Percentiles rank a stretch among this genome's conserved stretches.
Conservation (phyloP, 1,140 invertebrate genomes). For the Pristionchus pacificus region DNA sequence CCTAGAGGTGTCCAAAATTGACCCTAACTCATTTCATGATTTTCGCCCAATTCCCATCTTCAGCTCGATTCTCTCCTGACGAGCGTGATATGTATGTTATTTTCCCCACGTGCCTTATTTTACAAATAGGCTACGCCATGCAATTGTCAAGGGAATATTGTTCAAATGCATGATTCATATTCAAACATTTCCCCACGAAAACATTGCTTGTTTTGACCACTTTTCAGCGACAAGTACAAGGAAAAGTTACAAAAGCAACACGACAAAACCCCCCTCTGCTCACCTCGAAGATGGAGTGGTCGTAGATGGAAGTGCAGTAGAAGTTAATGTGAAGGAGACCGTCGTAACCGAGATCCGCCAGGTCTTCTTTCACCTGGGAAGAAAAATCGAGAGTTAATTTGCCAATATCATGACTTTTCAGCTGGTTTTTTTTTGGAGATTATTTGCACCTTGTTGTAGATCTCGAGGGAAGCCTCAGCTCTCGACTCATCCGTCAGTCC, state of each 20-base stretch:
- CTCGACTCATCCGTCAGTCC: constrained; percentile 53
- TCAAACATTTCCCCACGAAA: no score
- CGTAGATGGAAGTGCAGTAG: constrained; percentile 97
- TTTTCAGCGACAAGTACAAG: background rate
- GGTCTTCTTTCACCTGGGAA: constrained; percentile 88
- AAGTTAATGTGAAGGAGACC: constrained; percentile 69
- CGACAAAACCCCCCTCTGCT: constrained; percentile 99
- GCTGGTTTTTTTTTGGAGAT: no score
- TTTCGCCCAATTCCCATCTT: no score
- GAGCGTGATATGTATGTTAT: no score
- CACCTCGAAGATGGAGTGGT: constrained; percentile 99
- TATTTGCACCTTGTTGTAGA: constrained; percentile 72
- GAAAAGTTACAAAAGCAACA: background rate
- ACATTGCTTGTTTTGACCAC: no score
- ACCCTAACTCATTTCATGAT: no score
- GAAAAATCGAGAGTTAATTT: constrained; percentile 75
- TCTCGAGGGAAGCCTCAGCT: constrained; percentile 77
- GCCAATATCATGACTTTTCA: background rate
- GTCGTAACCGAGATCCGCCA: constrained; percentile 75
- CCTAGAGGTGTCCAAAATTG: no score
- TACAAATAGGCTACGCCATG: no score
- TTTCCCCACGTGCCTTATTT: no score
- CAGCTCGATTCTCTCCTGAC: no score
- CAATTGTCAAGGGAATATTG: no score
- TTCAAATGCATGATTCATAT: no score